phyloP scores from a whole-genome alignment of 2,888 invertebrate species.

The Griposia aprilina region DNA sequence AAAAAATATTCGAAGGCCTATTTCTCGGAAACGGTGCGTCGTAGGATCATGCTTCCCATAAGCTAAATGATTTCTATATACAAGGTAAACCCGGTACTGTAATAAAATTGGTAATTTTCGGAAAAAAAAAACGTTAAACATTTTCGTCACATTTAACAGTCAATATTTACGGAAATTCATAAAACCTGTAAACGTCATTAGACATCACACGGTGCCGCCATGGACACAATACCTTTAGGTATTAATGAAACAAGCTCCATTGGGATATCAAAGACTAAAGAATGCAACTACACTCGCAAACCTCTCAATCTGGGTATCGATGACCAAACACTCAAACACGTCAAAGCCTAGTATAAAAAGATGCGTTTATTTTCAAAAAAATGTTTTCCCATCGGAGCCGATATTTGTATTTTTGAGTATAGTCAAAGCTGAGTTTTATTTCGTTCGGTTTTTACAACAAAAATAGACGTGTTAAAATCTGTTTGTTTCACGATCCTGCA shows the following conservation, averaged over 20 bases:
- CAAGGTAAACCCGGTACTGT: too few relatives aligned
- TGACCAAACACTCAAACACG: conserved; percentile 16
- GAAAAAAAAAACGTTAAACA: too few relatives aligned
- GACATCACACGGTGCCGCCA: not conserved
- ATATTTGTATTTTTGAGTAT: conserved; percentile 37
- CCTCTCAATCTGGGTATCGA: conserved; percentile 15
- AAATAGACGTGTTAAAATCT: conserved; percentile 13
- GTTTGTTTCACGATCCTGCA: not conserved
- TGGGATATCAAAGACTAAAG: not conserved
- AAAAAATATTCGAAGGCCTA: too few relatives aligned
- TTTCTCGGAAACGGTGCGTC: too few relatives aligned
- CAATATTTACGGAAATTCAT: not conserved
- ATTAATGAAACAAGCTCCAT: not conserved
- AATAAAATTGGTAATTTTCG: too few relatives aligned
- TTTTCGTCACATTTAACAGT: not conserved
- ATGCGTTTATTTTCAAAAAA: conserved; percentile 35
- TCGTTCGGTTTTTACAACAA: conserved; percentile 18
- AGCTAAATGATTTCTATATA: too few relatives aligned
- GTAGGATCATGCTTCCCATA: too few relatives aligned
- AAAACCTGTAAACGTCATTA: not conserved
- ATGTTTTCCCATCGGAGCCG: conserved; percentile 19
- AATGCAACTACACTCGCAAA: not conserved
- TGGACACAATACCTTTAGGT: not conserved
- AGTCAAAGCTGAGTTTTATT: conserved; percentile 32
- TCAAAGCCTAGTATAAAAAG: conserved; percentile 22